phyloP scores from a whole-genome alignment of 2,797 vertebrate genomes.

The Cirrhinus molitorella region DNA sequence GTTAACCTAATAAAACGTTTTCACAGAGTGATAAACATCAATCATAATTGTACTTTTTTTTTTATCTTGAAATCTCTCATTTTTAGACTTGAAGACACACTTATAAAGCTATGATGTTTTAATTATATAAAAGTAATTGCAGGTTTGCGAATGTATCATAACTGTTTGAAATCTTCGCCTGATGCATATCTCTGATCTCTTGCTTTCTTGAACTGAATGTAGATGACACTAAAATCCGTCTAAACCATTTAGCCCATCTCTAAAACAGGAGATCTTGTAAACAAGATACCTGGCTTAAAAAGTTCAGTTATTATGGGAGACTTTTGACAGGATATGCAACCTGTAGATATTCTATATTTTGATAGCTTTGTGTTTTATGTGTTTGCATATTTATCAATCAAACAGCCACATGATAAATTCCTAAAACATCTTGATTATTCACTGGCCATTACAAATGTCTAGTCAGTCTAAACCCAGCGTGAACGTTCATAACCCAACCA shows the following conservation, averaged over 20 bases:
- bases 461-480: conserved; percentile 14
- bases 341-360: conserved; percentile 41
- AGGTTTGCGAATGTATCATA: conserved; percentile 57
- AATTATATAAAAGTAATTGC: conserved; percentile 1
- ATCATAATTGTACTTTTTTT: neutral
- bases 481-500: neutral
- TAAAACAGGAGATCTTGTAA: neutral
- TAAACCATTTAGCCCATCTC: conserved; percentile 1
- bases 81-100: conserved; percentile 6
- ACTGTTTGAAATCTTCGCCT: conserved; percentile 26
- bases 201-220: conserved; percentile 44
- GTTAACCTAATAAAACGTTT: conserved; percentile 34
- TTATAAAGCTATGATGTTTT: neutral
- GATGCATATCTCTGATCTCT: neutral
- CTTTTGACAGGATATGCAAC: conserved; percentile 30
- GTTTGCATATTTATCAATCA: conserved; percentile 5
- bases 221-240: conserved; percentile 27
- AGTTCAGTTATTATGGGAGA: neutral
- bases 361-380: conserved; percentile 21
- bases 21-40: conserved; percentile 19
- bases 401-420: neutral
- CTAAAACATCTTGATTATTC: conserved; percentile 5
- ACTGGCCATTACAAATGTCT: conserved; percentile 6
- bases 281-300: neutral
- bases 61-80: neutral